phyloP scores from a whole-genome alignment of 2,797 vertebrate species.

The Anas georgica region DNA sequence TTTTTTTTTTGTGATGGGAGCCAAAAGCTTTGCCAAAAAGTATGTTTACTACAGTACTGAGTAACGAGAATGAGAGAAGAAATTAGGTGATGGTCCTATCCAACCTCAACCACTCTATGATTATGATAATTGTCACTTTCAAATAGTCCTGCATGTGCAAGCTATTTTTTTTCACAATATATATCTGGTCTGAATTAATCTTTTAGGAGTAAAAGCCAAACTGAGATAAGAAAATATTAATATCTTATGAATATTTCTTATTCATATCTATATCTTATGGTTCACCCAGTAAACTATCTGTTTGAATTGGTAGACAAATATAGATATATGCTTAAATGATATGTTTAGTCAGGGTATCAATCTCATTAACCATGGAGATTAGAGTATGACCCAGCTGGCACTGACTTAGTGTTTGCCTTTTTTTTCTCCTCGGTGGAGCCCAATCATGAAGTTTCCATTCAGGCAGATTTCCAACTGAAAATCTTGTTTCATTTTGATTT shows the following conservation, averaged over 20 bases:
- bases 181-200: neutral
- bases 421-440: neutral
- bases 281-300: neutral
- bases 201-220: neutral
- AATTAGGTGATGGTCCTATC: neutral
- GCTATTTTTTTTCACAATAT: neutral
- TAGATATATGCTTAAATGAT: neutral
- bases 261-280: neutral
- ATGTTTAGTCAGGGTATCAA: neutral
- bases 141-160: neutral
- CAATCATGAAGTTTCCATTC: neutral
- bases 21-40: neutral
- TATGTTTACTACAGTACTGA: neutral
- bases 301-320: neutral
- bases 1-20: neutral
- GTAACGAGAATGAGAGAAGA: neutral
- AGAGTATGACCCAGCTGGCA: neutral
- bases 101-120: neutral
- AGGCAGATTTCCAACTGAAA: neutral
- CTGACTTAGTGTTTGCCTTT: neutral
- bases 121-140: neutral
- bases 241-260: neutral
- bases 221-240: neutral
- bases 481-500: neutral
- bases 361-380: constrained; percentile 13